phyloP scores from a whole-genome alignment of 2,113 vertebrate genomes.

The Cavia porcellus region DNA sequence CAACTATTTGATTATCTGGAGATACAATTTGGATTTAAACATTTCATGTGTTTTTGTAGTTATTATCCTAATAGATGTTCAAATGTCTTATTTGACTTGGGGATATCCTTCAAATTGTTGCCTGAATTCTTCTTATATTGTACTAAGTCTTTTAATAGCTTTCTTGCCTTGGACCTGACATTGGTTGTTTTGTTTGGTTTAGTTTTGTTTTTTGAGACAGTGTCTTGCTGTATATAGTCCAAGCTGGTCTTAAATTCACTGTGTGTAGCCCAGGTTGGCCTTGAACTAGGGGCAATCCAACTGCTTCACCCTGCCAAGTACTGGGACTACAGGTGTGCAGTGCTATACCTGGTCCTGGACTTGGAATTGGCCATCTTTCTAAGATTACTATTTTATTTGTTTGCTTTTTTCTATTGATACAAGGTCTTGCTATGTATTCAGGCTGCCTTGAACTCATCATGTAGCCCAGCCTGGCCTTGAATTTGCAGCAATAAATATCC shows the following conservation, averaged over 20 bases:
- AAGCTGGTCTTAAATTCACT: background rate
- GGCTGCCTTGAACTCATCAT: background rate
- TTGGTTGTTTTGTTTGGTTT: background rate
- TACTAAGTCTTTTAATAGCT: background rate
- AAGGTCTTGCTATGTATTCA: background rate
- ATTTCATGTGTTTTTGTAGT: conserved; percentile 27
- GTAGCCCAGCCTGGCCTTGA: background rate
- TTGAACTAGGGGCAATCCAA: background rate
- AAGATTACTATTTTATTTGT: background rate
- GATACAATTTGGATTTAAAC: conserved; percentile 44
- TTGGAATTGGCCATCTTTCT: conserved; percentile 31
- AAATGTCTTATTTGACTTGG: conserved; percentile 32
- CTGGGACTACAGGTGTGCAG: background rate
- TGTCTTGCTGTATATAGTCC: background rate
- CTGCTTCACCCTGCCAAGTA: background rate
- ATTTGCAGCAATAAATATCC: background rate
- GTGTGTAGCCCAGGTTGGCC: background rate
- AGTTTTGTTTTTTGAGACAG: background rate
- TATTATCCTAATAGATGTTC: background rate
- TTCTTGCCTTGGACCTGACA: background rate
- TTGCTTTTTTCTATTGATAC: background rate
- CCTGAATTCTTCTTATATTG: conserved; percentile 36
- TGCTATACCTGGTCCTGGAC: background rate
- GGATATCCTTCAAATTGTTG: conserved; percentile 20
- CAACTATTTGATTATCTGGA: conserved; percentile 21